Evolutionary conservation across 1,140 invertebrate genomes (phyloP).

Genomic region (Ptiloglossa arizonensis): DNA sequence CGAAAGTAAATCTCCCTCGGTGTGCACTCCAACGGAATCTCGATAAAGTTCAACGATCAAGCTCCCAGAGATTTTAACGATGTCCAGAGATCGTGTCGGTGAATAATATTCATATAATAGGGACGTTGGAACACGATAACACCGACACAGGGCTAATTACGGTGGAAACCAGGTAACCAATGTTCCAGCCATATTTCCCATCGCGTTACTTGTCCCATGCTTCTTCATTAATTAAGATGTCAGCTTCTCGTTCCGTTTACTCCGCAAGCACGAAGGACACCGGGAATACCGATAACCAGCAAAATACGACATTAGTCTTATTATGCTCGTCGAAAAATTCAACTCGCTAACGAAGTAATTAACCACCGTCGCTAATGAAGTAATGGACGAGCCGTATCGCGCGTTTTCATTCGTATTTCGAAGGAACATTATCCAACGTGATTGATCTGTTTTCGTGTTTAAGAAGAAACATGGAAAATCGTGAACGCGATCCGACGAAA

Average conservation of each 20-base stretch:
- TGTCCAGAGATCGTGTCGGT: not conserved
- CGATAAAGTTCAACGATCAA: no score
- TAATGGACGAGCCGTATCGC: constrained; percentile 1
- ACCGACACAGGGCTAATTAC: constrained; percentile 28
- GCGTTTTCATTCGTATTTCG: not conserved
- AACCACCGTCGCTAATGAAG: not conserved
- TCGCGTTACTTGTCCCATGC: constrained; percentile 26
- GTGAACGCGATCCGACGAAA: no score
- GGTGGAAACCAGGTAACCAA: constrained; percentile 23
- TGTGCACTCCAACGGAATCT: no score
- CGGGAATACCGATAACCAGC: constrained; percentile 15
- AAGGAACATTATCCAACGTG: not conserved
- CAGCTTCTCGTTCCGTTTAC: constrained; percentile 12
- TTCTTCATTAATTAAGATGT: constrained; percentile 55
- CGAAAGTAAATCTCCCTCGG: no score
- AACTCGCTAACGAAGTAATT: constrained; percentile 33
- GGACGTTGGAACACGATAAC: not conserved
- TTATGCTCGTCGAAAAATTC: not conserved
- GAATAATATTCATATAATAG: constrained; percentile 20
- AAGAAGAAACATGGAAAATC: not conserved
- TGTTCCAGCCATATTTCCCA: constrained; percentile 38
- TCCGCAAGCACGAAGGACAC: constrained; percentile 14
- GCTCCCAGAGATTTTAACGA: no score
- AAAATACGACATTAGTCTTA: constrained; percentile 27
- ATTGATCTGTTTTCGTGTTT: not conserved